A percentile compares a stretch with the other conserved stretches of the same genome.
phyloP scores from a whole-genome alignment of 2,797 vertebrate genomes.

The Takifugu rubripes region DNA sequence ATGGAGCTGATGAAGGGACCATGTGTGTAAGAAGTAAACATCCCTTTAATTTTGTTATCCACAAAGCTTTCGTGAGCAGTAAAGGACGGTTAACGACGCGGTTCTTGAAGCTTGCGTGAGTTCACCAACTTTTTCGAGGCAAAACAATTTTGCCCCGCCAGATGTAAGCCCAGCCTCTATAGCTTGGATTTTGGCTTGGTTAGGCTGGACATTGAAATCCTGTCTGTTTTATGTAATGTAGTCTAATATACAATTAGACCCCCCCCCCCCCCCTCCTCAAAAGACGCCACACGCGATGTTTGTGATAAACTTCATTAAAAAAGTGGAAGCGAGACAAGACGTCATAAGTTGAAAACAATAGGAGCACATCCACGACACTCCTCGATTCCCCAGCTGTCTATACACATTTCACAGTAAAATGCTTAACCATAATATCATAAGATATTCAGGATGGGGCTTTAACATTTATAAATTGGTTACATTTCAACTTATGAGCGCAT shows the following conservation, averaged over 20 bases:
- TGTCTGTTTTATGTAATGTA: conserved; percentile 28
- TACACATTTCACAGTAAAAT: neutral
- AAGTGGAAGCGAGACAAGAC: neutral
- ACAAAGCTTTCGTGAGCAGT: too few relatives aligned
- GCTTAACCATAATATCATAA: too few relatives aligned
- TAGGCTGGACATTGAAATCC: conserved; percentile 59
- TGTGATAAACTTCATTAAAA: neutral
- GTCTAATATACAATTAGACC: conserved; percentile 8
- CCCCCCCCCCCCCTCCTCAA: conserved; percentile 4
- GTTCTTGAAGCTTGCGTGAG: conserved; percentile 30
- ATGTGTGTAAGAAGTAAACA: too few relatives aligned
- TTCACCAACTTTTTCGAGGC: conserved; percentile 46
- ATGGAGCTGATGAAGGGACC: too few relatives aligned
- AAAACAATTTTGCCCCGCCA: conserved; percentile 60
- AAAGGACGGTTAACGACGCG: conserved; percentile 14
- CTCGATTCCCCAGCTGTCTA: too few relatives aligned
- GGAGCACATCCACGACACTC: too few relatives aligned
- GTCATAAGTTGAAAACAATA: neutral
- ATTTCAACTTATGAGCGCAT: too few relatives aligned
- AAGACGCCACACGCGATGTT: conserved; percentile 34
- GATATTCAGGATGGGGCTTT: too few relatives aligned
- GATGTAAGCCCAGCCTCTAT: conserved; percentile 57
- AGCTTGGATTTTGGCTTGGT: conserved; percentile 78
- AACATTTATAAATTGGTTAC: too few relatives aligned
- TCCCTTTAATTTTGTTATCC: too few relatives aligned